Percentiles rank a stretch among this genome's conserved stretches.
These are phyloP conservation scores for Malaclemys terrapin DNA, from an alignment of 2,113 vertebrate genomes.

Conservation along the genomic window DNA sequence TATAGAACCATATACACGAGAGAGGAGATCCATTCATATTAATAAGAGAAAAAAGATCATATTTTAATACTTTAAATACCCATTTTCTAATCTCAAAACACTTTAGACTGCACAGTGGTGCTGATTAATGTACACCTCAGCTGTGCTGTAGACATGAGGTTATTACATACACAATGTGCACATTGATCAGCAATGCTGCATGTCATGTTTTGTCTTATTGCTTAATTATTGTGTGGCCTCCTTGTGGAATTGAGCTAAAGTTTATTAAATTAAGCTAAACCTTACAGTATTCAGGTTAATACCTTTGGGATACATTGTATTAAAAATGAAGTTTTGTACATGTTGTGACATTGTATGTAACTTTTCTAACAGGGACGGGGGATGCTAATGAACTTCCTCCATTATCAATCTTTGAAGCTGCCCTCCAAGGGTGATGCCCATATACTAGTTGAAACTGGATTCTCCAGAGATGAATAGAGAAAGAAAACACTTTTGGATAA, in stretches of 20 bases:
- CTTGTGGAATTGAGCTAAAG: neutral
- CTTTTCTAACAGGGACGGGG: neutral
- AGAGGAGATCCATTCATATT: conserved; percentile 27
- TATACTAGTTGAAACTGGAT: neutral
- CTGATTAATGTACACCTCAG: conserved; percentile 46
- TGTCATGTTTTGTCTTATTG: neutral
- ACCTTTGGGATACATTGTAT: neutral
- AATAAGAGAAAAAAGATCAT: conserved; percentile 19
- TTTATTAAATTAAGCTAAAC: neutral
- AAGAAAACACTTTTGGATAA: neutral
- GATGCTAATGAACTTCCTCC: neutral
- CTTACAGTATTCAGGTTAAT: neutral
- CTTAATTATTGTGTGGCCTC: conserved; percentile 46
- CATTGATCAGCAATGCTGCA: conserved; percentile 1
- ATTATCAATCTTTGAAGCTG: neutral
- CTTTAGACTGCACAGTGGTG: neutral
- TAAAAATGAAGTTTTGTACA: neutral
- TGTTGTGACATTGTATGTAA: neutral
- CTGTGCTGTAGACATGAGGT: conserved; percentile 32
- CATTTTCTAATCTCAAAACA: conserved; percentile 21
- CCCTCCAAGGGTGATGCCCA: neutral
- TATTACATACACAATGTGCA: neutral
- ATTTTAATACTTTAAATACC: conserved; percentile 62
- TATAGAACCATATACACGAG: neutral
- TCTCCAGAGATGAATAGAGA: neutral